Percentiles rank a stretch among this genome's conserved stretches.
Conservation (phyloP, 2,888 invertebrate genomes). For the Norana najaformis region DNA sequence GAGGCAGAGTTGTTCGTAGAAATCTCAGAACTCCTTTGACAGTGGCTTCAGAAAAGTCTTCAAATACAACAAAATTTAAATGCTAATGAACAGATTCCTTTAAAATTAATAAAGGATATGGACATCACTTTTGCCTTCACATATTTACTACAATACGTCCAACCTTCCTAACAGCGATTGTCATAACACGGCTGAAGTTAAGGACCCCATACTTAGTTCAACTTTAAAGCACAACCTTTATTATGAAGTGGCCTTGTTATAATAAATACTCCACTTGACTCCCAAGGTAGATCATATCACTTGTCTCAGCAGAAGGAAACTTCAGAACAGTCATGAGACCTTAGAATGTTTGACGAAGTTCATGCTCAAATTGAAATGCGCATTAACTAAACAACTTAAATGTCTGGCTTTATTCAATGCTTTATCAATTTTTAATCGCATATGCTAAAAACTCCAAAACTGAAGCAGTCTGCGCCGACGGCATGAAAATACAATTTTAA, state of each 20-base stretch:
- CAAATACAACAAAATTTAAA: slow-evolving; percentile 48
- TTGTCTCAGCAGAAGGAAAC: not conserved
- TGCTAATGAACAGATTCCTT: not conserved
- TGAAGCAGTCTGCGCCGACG: no score
- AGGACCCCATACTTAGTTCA: not conserved
- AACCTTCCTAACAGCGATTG: not conserved
- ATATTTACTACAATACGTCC: not conserved
- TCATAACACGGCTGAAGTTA: not conserved
- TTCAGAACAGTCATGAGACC: no score
- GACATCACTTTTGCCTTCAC: not conserved
- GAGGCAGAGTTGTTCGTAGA: slow-evolving; percentile 75
- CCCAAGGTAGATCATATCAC: no score
- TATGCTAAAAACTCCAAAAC: no score
- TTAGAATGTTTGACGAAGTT: no score
- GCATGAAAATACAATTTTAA: no score
- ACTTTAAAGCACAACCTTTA: not conserved
- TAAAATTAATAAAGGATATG: not conserved
- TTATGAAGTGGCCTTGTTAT: not conserved
- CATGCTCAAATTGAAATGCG: no score
- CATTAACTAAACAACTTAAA: no score
- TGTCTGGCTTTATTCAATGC: no score
- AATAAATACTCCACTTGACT: no score
- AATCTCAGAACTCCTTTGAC: slow-evolving; percentile 79
- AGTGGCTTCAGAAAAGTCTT: slow-evolving; percentile 78
- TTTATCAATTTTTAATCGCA: no score